Percentiles rank a stretch among this genome's conserved stretches.
Conservation (phyloP, 2,797 vertebrate species). For the Todus mexicanus region DNA sequence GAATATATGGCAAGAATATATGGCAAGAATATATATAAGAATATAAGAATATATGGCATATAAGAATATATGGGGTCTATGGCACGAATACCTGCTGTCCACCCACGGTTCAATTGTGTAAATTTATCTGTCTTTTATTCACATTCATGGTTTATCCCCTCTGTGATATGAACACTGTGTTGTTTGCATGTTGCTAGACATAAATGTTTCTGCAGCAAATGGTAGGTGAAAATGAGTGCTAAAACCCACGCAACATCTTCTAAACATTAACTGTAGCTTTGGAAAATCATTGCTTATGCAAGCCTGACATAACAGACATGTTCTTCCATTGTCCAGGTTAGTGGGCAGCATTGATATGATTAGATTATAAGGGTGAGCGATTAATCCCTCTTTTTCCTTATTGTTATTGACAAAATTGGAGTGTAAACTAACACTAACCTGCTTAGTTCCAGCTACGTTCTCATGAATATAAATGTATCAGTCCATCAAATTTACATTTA, state of each 20-base stretch:
- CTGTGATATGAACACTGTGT: neutral
- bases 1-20: too few relatives aligned
- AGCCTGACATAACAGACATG: neutral
- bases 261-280: constrained; percentile 14
- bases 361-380: constrained; percentile 9
- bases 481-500: constrained; percentile 58
- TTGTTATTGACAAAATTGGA: constrained; percentile 55
- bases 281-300: neutral
- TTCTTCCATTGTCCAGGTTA: neutral
- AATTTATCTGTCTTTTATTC: neutral
- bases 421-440: constrained; percentile 52
- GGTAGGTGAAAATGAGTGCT: neutral
- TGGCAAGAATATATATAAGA: too few relatives aligned
- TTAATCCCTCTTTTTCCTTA: constrained; percentile 15
- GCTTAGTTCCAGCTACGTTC: constrained; percentile 31
- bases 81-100: neutral
- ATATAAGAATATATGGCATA: too few relatives aligned
- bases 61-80: too few relatives aligned
- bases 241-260: neutral
- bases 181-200: neutral
- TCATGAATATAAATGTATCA: constrained; percentile 64
- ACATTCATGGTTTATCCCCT: neutral
- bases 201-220: constrained; percentile 2
- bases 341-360: neutral
- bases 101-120: neutral